Evolutionary conservation across 2,113 vertebrate genomes (phyloP).

Genomic region (chimpanzee (Pan troglodytes)): NHGRI_mPanTro3-v2.1_pri NC_072402.2:52982001-52982500

Average conservation of each 20-base stretch:
- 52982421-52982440: not conserved
- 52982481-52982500: not conserved
- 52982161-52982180: constrained; percentile 44
- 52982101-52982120: not conserved
- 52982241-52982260: not conserved
- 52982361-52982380: not conserved
- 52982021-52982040: constrained; percentile 59
- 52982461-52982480: not conserved
- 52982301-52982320: not conserved
- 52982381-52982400: constrained; percentile 47
- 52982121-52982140: not conserved
- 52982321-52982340: constrained; percentile 50
- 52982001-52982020: constrained; percentile 61
- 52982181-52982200: constrained; percentile 1
- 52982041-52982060: constrained; percentile 32
- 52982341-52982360: constrained; percentile 41
- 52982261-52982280: constrained; percentile 49
- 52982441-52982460: not conserved
- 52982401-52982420: not conserved
- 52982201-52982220: constrained; percentile 6
- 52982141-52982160: constrained; percentile 11
- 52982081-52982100: constrained; percentile 60
- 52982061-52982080: constrained; percentile 69
- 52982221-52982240: constrained; percentile 51
- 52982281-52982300: constrained; percentile 30